Evolutionary conservation across 2,797 vertebrate genomes (phyloP).

Genomic region (Leptoclinus maculatus): DNA sequence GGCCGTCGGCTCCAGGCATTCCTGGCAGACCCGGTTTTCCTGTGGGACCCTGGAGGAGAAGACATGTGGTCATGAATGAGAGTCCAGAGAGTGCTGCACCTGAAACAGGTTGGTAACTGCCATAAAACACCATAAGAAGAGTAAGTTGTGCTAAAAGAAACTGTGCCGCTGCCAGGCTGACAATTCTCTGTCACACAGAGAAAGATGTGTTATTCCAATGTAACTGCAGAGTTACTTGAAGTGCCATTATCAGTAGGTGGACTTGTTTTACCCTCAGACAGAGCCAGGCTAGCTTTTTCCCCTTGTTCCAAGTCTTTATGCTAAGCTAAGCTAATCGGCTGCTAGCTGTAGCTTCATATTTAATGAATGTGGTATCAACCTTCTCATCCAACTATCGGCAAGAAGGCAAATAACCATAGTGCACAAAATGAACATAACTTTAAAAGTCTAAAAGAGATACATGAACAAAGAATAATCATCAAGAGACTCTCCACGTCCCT

Average conservation of each 20-base stretch:
- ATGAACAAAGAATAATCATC: neutral
- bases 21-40: constrained; percentile 94
- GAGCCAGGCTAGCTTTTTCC: neutral
- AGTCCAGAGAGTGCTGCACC: neutral
- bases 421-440: neutral
- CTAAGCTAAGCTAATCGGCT: neutral
- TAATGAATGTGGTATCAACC: neutral
- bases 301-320: neutral
- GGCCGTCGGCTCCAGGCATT: constrained; percentile 93
- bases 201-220: neutral
- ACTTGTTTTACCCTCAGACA: neutral
- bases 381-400: neutral
- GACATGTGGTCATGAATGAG: neutral
- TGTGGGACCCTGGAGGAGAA: constrained; percentile 85
- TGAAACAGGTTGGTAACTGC: neutral
- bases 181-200: neutral
- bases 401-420: neutral
- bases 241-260: neutral
- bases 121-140: neutral
- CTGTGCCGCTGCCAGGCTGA: neutral
- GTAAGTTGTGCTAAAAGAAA: neutral
- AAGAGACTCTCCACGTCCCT: neutral
- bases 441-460: neutral
- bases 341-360: constrained; percentile 1
- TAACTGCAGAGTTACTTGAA: neutral